These are phyloP conservation scores for Leiothrix lutea DNA, from an alignment of 2,113 vertebrate genomes.

Conservation along the genomic window DNA sequence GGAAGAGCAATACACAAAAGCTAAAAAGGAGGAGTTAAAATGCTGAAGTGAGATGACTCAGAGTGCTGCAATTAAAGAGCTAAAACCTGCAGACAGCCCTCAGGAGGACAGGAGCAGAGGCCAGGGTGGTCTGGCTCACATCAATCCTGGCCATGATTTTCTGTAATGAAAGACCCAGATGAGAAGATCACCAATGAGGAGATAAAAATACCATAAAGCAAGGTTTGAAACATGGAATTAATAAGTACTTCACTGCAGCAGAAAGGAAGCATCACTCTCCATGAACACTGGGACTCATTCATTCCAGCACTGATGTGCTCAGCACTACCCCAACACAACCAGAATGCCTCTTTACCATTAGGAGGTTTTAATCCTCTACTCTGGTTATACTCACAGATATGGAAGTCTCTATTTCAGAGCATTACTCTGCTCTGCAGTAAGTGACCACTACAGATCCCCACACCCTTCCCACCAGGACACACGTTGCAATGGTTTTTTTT, in stretches of 20 bases:
- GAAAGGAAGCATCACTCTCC: background rate
- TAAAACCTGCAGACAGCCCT: background rate
- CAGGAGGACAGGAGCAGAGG: background rate
- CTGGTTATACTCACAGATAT: background rate
- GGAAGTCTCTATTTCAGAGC: background rate
- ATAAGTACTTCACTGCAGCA: background rate
- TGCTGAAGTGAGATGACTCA: background rate
- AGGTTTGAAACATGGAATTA: background rate
- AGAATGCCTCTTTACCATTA: background rate
- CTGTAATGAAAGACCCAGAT: background rate
- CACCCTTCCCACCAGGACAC: background rate
- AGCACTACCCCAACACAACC: background rate
- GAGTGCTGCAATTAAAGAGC: background rate
- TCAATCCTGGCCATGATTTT: background rate
- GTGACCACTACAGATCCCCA: background rate
- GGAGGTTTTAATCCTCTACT: background rate
- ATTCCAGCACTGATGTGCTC: background rate
- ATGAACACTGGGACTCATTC: background rate
- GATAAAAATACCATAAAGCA: background rate
- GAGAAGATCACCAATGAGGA: background rate
- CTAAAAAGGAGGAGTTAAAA: background rate
- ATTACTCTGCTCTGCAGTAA: background rate
- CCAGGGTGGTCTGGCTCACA: background rate
- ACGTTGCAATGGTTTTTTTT: background rate
- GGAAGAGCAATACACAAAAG: background rate